These are phyloP conservation scores for Salvelinus alpinus DNA, from an alignment of 2,113 vertebrate genomes.

Conservation along the genomic window DNA sequence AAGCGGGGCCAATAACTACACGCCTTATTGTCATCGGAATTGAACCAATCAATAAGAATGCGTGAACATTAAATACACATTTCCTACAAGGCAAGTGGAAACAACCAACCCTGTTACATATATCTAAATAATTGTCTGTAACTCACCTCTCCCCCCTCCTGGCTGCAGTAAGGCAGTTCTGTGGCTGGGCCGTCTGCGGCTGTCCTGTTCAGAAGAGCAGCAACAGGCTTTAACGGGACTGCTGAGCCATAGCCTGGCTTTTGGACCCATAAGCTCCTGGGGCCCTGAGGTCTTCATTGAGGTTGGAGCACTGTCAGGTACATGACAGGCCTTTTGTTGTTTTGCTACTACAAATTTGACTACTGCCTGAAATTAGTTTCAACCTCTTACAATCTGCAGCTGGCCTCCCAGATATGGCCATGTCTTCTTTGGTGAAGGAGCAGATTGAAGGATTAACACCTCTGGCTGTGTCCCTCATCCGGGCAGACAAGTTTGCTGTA, in stretches of 20 bases:
- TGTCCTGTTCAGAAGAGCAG: conserved; percentile 77
- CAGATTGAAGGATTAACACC: conserved; percentile 78
- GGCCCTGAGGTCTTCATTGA: conserved; percentile 76
- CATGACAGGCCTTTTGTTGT: neutral
- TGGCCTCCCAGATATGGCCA: conserved; percentile 76
- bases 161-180: conserved; percentile 73
- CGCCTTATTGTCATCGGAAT: too few species aligned
- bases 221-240: conserved; percentile 61
- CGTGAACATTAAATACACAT: too few species aligned
- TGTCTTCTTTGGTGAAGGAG: conserved; percentile 76
- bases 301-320: conserved; percentile 78
- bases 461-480: conserved; percentile 69
- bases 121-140: too few species aligned
- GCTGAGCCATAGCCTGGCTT: conserved; percentile 63
- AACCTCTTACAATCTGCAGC: conserved; percentile 51
- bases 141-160: conserved; percentile 1
- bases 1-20: too few species aligned
- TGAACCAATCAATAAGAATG: too few species aligned
- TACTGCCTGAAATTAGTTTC: neutral
- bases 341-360: neutral
- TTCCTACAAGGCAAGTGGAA: too few species aligned
- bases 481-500: conserved; percentile 74
- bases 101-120: too few species aligned
- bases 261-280: conserved; percentile 76
- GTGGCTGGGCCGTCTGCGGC: conserved; percentile 68